Evolutionary conservation across 2,797 vertebrate species (phyloP), one percentile per base, ranked within the genome.

Genomic region (Poeciliopsis paucimaculata): DNA sequence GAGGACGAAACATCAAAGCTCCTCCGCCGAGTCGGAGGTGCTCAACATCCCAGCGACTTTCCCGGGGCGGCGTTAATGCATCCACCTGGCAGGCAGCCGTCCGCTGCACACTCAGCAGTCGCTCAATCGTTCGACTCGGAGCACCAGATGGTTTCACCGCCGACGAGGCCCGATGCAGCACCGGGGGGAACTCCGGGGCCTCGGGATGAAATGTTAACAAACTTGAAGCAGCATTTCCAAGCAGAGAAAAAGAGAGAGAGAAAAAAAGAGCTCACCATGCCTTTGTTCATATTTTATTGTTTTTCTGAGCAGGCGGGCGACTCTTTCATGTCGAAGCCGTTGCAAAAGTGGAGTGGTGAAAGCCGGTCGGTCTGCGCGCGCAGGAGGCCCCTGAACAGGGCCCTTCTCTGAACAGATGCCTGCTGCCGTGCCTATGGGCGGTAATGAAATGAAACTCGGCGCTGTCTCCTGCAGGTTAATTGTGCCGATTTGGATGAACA

Each of bases 401-500:
- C 45, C 87, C 51, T 26, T 81, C 68, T 5, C 79, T 71, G 73
- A 91, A 81, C 90, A 90, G 86, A 84, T 79, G 84, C 82, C 80
- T 55, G 75, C 84, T 80, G 75, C 90, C 41, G 47, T 80, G 79
- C 85, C 85, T 75, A 74, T 79, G 85, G 87, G 85, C 47, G 75
- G 82, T 81, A 84, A 86, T 86, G 79, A 91, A 93, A 85, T 81
- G 74, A 92, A 91, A 81, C 89, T 66, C 81, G 1, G 28, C 76
- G 86, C 82, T 89, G 90, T 86, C 89, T 87, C 79, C 89, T 77
- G 89, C 89, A 92, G 91, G 90, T 93, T 94, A 93, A 94, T 94
- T 92, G 87, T 86, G 89, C 89, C 87, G 89, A 93, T 93, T 93
- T 85, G 88, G 90, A 72, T 31, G 86, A 90, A 87, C 68, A 62